A percentile compares a stretch with the other conserved stretches of the same genome.
Conservation (phyloP, 2,797 vertebrate species). For the Coregonus suidteri region DNA sequence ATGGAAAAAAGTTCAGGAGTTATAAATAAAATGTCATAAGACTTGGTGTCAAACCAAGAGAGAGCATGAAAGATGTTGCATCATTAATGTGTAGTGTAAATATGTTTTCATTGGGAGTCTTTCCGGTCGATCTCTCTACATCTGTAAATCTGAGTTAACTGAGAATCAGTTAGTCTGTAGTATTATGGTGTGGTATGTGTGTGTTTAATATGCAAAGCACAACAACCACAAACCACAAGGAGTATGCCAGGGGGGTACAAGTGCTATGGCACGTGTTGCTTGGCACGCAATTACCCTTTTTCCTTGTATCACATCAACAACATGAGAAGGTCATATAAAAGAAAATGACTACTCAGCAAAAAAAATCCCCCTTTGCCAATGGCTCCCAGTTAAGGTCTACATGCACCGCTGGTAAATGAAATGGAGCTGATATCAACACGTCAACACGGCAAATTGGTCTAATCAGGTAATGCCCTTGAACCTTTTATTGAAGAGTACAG, state of each 20-base stretch:
- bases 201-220: background rate
- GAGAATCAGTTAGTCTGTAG: background rate
- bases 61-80: slow-evolving; percentile 32
- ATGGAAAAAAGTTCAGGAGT: background rate
- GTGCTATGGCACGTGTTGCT: background rate
- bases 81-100: background rate
- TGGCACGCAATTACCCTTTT: slow-evolving; percentile 20
- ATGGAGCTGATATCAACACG: background rate
- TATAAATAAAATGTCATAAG: slow-evolving; percentile 42
- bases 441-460: background rate
- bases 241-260: background rate
- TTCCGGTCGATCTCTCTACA: background rate
- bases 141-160: slow-evolving; percentile 55
- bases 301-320: slow-evolving; percentile 1
- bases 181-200: background rate
- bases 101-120: no score
- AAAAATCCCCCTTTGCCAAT: background rate
- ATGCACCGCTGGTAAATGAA: background rate
- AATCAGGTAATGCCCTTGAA: slow-evolving; percentile 27
- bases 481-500: slow-evolving; percentile 14
- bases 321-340: background rate
- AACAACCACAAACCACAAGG: background rate
- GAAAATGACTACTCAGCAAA: background rate
- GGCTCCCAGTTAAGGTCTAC: background rate
- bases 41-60: slow-evolving; percentile 59